A percentile compares a stretch with the other conserved stretches of the same genome.
These are phyloP conservation scores for Microcebus lehilahytsara DNA, from an alignment of 2,113 vertebrate species.

Conservation along the genomic window DNA sequence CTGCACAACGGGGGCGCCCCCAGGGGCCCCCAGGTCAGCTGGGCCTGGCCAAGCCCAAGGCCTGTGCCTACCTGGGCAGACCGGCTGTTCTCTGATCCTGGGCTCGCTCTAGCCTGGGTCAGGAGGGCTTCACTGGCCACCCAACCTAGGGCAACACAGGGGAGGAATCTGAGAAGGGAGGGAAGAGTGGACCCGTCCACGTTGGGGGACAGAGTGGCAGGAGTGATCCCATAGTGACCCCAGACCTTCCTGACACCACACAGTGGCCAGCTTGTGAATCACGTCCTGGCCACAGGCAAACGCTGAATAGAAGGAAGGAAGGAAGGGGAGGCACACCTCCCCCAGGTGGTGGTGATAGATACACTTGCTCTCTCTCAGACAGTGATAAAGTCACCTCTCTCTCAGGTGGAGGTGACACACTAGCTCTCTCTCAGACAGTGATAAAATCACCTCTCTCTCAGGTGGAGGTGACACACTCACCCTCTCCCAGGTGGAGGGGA, in stretches of 20 bases:
- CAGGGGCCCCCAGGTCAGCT: background rate
- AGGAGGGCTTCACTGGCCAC: no score
- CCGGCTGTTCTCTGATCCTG: background rate
- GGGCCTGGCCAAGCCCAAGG: background rate
- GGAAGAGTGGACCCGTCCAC: background rate
- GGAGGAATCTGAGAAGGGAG: background rate
- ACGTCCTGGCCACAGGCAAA: background rate
- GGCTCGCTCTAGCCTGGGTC: no score
- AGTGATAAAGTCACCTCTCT: background rate
- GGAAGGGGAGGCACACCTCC: background rate
- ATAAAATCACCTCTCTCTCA: no score
- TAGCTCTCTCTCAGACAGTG: no score
- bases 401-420: background rate
- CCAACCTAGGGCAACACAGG: no score
- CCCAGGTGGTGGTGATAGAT: background rate
- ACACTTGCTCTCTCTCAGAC: no score
- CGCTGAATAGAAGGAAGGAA: background rate
- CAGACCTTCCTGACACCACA: background rate
- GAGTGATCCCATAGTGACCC: no score
- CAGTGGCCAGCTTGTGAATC: background rate
- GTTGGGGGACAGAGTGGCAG: background rate
- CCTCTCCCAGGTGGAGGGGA: no score
- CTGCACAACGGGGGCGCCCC: fast-evolving
- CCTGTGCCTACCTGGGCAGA: background rate
- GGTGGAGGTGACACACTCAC: no score